Evolutionary conservation across 2,888 invertebrate species (phyloP).

Genomic region (Altica lythri): DNA sequence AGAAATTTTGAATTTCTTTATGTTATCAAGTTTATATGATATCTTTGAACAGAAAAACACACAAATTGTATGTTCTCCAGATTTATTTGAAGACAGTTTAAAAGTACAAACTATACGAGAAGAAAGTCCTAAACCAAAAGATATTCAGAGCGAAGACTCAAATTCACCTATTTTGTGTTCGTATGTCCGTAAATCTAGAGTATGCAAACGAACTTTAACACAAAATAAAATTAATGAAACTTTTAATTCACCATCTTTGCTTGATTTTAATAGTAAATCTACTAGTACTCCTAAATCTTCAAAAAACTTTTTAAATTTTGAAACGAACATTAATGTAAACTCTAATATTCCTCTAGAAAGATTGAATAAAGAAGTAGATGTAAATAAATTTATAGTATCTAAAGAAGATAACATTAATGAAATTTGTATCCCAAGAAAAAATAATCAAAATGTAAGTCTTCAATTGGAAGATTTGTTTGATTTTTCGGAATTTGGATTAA

Average conservation of each 20-base stretch:
- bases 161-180: conserved; percentile 34
- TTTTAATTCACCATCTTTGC: conserved; percentile 6
- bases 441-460: neutral
- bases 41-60: conserved; percentile 29
- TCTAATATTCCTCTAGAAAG: too few species aligned
- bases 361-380: too few species aligned
- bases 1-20: conserved; percentile 41
- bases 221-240: conserved; percentile 3
- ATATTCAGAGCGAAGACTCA: conserved; percentile 16
- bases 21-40: conserved; percentile 38
- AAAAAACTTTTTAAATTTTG: too few species aligned
- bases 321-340: too few species aligned
- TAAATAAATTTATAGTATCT: too few species aligned
- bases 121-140: conserved; percentile 1
- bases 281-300: conserved; percentile 2
- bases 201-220: too few species aligned
- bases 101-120: neutral
- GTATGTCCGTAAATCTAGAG: conserved; percentile 15
- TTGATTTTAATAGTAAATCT: neutral
- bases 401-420: neutral
- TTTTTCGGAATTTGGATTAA: conserved; percentile 29
- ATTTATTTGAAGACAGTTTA: conserved; percentile 25
- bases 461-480: conserved; percentile 33
- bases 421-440: neutral
- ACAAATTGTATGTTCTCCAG: conserved; percentile 39